Evolutionary conservation across 2,888 invertebrate species (phyloP).

Genomic region (Spisula subtruncata): DNA sequence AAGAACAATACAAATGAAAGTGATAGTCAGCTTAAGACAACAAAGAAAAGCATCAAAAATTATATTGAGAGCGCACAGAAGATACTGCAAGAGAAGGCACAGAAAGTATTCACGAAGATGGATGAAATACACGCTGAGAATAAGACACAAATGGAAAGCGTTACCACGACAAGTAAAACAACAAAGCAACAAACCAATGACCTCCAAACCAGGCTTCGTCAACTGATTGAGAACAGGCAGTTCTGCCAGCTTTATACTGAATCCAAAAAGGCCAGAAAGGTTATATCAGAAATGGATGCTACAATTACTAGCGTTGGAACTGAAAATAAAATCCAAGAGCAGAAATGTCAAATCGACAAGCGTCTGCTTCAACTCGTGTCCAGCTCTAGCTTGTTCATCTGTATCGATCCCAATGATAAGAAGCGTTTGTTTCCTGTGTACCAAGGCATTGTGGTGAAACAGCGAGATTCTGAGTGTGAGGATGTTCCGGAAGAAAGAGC

Average conservation of each 20-base stretch:
- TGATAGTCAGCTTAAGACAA: not conserved
- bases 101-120: slow-evolving; percentile 34
- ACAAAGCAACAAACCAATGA: slow-evolving; percentile 13
- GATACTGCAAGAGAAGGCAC: slow-evolving; percentile 21
- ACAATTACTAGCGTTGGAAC: not conserved
- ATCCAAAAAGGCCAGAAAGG: slow-evolving; percentile 32
- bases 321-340: slow-evolving; percentile 30
- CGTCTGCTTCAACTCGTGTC: slow-evolving; percentile 25
- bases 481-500: slow-evolving; percentile 25
- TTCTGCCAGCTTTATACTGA: slow-evolving; percentile 35
- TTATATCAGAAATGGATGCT: slow-evolving; percentile 1
- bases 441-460: slow-evolving; percentile 17
- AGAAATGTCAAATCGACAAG: slow-evolving; percentile 40
- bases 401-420: slow-evolving; percentile 41
- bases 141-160: slow-evolving; percentile 5
- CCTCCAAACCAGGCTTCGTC: not conserved
- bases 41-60: slow-evolving; percentile 31
- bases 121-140: slow-evolving; percentile 37
- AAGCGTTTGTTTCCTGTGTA: slow-evolving; percentile 29
- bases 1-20: slow-evolving; percentile 30
- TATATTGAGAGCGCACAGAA: slow-evolving; percentile 31
- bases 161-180: slow-evolving; percentile 4
- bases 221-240: slow-evolving; percentile 35
- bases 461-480: not conserved
- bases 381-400: slow-evolving; percentile 38